These are phyloP conservation scores for Poeciliopsis turrubarensis DNA, from an alignment of 2,113 vertebrate species.

Conservation along the genomic window DNA sequence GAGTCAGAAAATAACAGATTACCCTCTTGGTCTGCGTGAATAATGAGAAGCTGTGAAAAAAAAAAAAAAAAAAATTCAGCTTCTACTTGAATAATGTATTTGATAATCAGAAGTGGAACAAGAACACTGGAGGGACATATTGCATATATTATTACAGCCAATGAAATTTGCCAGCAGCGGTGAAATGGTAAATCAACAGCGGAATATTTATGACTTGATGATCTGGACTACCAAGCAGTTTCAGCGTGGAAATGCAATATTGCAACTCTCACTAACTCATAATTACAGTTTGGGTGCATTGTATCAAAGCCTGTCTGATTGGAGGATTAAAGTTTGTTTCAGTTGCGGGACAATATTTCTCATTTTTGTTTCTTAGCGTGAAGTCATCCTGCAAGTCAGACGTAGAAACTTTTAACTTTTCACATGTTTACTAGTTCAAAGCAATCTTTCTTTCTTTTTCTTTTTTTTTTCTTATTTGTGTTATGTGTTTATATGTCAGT, in stretches of 20 bases:
- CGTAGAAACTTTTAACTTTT: neutral
- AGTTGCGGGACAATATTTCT: neutral
- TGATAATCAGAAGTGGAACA: slow-evolving; percentile 65
- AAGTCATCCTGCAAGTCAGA: neutral
- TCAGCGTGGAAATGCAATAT: neutral
- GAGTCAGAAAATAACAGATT: slow-evolving; percentile 28
- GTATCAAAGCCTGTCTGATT: neutral
- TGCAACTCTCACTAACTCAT: neutral
- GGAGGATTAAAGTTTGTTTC: neutral
- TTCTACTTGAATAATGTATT: slow-evolving; percentile 70
- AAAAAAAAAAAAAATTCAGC: slow-evolving; percentile 25
- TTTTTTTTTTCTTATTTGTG: no score
- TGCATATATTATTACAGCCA: slow-evolving; percentile 59
- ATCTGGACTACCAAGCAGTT: neutral
- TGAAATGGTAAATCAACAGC: slow-evolving; percentile 44
- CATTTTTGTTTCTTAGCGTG: neutral
- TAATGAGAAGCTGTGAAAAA: slow-evolving; percentile 54
- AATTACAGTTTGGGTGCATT: neutral
- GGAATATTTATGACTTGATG: slow-evolving; percentile 11
- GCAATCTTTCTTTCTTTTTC: no score
- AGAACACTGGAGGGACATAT: slow-evolving; percentile 50
- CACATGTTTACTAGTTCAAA: neutral
- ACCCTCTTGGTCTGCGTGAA: slow-evolving; percentile 18
- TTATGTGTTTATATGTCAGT: no score
- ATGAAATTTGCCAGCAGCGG: slow-evolving; percentile 53